These are phyloP conservation scores for Anhinga anhinga DNA, from an alignment of 2,113 vertebrate genomes.

Conservation along the genomic window DNA sequence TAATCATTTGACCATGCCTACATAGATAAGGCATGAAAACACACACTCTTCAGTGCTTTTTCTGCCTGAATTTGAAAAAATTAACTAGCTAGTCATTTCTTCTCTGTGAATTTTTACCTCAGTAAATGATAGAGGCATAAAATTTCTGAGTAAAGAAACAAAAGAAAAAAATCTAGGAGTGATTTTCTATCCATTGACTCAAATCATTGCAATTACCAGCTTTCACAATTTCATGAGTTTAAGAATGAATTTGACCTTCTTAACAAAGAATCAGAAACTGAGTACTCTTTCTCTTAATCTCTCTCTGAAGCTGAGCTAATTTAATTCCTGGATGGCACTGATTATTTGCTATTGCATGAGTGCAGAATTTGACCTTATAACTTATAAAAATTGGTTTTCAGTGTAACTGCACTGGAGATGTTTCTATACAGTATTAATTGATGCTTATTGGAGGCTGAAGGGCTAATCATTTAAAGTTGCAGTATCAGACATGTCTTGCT, in stretches of 20 bases:
- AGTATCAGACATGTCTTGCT: constrained; percentile 59
- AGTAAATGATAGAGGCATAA: not conserved
- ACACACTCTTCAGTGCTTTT: not conserved
- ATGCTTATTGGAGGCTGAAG: constrained; percentile 46
- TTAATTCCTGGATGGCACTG: not conserved
- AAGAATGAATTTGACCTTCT: constrained; percentile 29
- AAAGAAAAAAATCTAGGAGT: not conserved
- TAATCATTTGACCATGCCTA: not conserved
- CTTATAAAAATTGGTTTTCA: constrained; percentile 44
- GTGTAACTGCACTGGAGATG: constrained; percentile 24
- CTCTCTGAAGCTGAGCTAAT: constrained; percentile 16
- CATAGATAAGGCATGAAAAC: not conserved
- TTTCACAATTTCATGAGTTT: constrained; percentile 27
- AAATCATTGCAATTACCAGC: constrained; percentile 26
- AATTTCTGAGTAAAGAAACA: not conserved
- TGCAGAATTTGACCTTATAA: constrained; percentile 28
- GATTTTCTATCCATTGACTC: not conserved
- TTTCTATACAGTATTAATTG: constrained; percentile 42
- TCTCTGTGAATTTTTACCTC: not conserved
- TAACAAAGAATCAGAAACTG: constrained; percentile 19
- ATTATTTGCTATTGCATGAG: not conserved
- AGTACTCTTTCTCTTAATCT: not conserved
- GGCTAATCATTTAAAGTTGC: constrained; percentile 62
- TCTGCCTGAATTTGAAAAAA: not conserved
- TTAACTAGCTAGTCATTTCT: not conserved